Conservation (phyloP, 1,140 invertebrate genomes). For the Akabosia matsudoensis region DNA sequence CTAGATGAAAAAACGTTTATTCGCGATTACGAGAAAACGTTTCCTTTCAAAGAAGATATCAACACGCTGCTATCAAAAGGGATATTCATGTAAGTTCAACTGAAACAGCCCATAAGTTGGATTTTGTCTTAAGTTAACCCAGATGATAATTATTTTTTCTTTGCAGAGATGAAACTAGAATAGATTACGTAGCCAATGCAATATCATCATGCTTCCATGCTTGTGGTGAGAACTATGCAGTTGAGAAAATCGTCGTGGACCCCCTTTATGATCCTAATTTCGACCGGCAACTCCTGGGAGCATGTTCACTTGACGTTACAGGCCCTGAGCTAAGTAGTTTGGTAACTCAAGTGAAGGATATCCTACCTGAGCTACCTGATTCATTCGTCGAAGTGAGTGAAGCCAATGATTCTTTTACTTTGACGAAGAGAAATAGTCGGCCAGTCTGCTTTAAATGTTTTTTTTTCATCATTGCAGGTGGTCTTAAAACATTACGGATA, state of each 20-base stretch:
- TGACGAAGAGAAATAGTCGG: too few species aligned
- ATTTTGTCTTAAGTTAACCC: background rate
- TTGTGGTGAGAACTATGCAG: conserved; percentile 35
- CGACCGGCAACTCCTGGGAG: conserved; percentile 43
- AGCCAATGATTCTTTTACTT: too few species aligned
- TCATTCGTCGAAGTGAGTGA: conserved; percentile 34
- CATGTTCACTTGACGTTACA: conserved; percentile 42
- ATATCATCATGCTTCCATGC: conserved; percentile 36
- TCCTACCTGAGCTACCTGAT: conserved; percentile 41
- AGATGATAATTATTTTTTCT: conserved; percentile 1
- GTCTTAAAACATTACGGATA: conserved; percentile 49
- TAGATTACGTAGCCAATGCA: conserved; percentile 44
- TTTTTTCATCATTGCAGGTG: conserved; percentile 36
- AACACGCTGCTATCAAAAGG: conserved; percentile 30
- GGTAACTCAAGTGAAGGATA: conserved; percentile 44
- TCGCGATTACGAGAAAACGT: conserved; percentile 44
- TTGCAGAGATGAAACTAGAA: conserved; percentile 43
- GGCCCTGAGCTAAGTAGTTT: conserved; percentile 39
- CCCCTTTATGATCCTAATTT: conserved; percentile 41
- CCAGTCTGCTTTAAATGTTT: background rate
- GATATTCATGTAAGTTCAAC: conserved; percentile 43
- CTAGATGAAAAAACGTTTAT: conserved; percentile 42
- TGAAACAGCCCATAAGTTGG: background rate
- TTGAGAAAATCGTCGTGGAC: conserved; percentile 38
- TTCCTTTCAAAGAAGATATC: conserved; percentile 41